A percentile compares a stretch with the other conserved stretches of the same genome.
Conservation (phyloP, 2,888 invertebrate genomes). For the Ormyrus labotus region DNA sequence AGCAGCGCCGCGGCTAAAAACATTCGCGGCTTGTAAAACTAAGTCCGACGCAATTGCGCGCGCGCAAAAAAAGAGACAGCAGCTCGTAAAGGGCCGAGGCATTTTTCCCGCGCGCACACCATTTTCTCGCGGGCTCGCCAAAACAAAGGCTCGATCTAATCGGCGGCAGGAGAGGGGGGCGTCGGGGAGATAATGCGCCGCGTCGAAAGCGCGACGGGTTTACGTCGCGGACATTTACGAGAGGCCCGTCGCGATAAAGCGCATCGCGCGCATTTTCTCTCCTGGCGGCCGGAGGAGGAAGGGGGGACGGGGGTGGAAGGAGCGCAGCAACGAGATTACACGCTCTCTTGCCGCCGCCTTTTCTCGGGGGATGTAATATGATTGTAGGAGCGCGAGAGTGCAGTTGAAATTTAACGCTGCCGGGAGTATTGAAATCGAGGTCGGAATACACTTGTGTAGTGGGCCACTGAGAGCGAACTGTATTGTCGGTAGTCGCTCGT, state of each 20-base stretch:
- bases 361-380: neutral
- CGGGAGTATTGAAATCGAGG: too few relatives aligned
- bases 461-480: too few relatives aligned
- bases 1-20: neutral
- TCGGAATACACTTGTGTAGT: too few relatives aligned
- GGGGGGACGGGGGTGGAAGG: too few relatives aligned
- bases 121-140: neutral
- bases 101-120: neutral
- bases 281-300: too few relatives aligned
- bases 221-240: slow-evolving; percentile 32
- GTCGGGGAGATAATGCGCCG: slow-evolving; percentile 30
- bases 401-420: too few relatives aligned
- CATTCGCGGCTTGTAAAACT: neutral
- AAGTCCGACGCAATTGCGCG: too few relatives aligned
- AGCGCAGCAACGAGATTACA: too few relatives aligned
- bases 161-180: neutral
- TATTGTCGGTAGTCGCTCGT: too few relatives aligned
- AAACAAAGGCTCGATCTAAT: slow-evolving; percentile 20
- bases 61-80: neutral
- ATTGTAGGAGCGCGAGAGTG: neutral
- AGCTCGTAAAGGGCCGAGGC: slow-evolving; percentile 13
- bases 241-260: slow-evolving; percentile 23
- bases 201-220: neutral
- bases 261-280: neutral
- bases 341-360: too few relatives aligned